Base-by-base conservation (phyloP, 2,888 invertebrate species). In the Callosobruchus maculatus region DNA sequence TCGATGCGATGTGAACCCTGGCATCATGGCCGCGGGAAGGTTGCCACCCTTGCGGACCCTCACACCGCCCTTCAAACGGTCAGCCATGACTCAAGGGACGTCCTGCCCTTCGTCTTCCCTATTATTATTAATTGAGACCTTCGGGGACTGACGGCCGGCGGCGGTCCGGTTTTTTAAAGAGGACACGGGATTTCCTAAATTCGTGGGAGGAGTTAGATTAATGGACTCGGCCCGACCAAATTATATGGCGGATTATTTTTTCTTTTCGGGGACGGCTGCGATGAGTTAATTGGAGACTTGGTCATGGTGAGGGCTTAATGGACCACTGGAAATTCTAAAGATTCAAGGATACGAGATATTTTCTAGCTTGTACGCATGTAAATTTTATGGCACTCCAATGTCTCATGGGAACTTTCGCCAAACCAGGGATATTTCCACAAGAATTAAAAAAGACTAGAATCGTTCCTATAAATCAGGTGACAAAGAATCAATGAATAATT, bases 101-200 rank as follows among this genome's bases (percentile, higher is more conserved):
- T 78, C 26, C 69, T 74, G 78, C n/a, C 75, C 74, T 77, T 76
- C 79, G 74, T 76, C 80, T 80, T 79, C 79, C 80, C 78, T 79
- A 79, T 78, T 80, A 79, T 82, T 82, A 82, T 82, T 83, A 83
- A 83, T 82, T 82, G 83, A 83, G 83, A 80, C 81, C 81, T 81
- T 77, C 73, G 71, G 74, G 74, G 71, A 68, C 69, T 76, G 76
- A 76, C 72, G 73, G 74, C 73, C 71, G 75, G 20, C 21, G 71
- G n/a, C 80, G 80, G 78, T 80, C 80, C 78, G 72, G 49, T n/a
- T 26, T 71, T 75, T 77, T 22, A 68, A 68, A 68, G 22, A 68
- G 68, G 68, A 68, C 22, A 68, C 68, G 22, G 21, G 21, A 68
- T 22, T 68, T 68, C 22, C 21, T 21, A 68, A 68, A 68, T 49